Conservation (phyloP, 2,113 vertebrate genomes). For the Verasper variegatus region DNA sequence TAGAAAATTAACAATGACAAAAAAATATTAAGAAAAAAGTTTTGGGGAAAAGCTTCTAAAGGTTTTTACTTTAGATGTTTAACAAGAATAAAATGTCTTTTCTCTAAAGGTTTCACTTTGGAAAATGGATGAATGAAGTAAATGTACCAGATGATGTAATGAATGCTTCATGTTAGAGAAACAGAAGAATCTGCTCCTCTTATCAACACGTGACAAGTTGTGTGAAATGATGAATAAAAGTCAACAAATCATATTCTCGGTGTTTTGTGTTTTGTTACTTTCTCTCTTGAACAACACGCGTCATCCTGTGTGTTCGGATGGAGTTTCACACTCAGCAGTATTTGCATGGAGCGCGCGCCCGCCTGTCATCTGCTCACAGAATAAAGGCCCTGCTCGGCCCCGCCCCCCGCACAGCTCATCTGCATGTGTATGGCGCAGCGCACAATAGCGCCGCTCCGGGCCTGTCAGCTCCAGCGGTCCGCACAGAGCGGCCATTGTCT, state of each 20-base stretch:
- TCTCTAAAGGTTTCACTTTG: slow-evolving; percentile 38
- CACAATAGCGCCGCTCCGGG: slow-evolving; percentile 73
- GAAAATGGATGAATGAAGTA: slow-evolving; percentile 33
- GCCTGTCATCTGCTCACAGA: slow-evolving; percentile 67
- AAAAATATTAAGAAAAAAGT: slow-evolving; percentile 14
- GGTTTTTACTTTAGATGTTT: slow-evolving; percentile 63
- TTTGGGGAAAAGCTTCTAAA: slow-evolving; percentile 29
- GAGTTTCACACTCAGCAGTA: slow-evolving; percentile 36
- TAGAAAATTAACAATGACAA: slow-evolving; percentile 75
- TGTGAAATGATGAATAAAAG: slow-evolving; percentile 1
- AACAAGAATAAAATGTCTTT: not conserved
- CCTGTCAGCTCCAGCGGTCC: slow-evolving; percentile 74
- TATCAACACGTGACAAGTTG: too few relatives aligned
- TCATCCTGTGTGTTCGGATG: not conserved
- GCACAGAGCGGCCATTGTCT: slow-evolving; percentile 77
- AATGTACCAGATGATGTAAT: too few relatives aligned
- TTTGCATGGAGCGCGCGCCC: slow-evolving; percentile 51
- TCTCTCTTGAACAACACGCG: not conserved
- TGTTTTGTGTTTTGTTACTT: slow-evolving; percentile 36
- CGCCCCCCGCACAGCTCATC: slow-evolving; percentile 64
- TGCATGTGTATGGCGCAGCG: slow-evolving; percentile 78
- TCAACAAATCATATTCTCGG: too few relatives aligned
- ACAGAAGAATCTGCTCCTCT: too few relatives aligned
- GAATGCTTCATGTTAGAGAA: too few relatives aligned
- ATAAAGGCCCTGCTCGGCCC: not conserved